These are phyloP conservation scores for Gasterosteus nipponicus DNA, from an alignment of 2,113 vertebrate species.

Conservation along the genomic window DNA sequence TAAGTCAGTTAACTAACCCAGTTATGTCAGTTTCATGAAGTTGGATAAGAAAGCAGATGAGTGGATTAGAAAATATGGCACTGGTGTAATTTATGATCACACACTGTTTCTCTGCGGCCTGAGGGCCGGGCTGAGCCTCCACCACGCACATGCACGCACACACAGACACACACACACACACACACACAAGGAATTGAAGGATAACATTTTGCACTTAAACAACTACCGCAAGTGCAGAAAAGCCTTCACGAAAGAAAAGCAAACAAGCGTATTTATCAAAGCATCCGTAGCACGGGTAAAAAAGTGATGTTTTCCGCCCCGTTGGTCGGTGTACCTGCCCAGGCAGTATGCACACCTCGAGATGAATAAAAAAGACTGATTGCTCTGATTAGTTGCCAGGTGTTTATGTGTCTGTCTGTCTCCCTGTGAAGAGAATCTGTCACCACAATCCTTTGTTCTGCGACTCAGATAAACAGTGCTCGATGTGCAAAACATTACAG, in stretches of 20 bases:
- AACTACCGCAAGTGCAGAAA: background rate
- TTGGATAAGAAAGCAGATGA: background rate
- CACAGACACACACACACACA: slow-evolving; percentile 4
- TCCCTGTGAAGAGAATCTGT: no score
- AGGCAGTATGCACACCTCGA: background rate
- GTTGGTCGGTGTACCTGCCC: background rate
- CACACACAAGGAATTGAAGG: background rate
- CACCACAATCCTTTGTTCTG: no score
- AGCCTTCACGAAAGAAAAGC: background rate
- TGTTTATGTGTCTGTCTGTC: background rate
- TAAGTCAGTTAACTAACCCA: slow-evolving; percentile 1
- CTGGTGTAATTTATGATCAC: background rate
- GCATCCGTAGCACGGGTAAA: background rate
- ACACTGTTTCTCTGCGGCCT: background rate
- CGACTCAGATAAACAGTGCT: no score
- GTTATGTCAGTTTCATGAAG: background rate
- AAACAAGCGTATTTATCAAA: background rate
- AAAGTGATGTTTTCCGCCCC: background rate
- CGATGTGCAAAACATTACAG: no score
- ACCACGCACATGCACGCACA: background rate
- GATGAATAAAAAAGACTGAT: background rate
- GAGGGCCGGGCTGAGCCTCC: background rate
- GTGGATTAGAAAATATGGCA: background rate
- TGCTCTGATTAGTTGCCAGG: background rate
- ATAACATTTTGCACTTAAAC: background rate